Conservation (phyloP, 1,140 invertebrate genomes). For the Heliothis subflexa region DNA sequence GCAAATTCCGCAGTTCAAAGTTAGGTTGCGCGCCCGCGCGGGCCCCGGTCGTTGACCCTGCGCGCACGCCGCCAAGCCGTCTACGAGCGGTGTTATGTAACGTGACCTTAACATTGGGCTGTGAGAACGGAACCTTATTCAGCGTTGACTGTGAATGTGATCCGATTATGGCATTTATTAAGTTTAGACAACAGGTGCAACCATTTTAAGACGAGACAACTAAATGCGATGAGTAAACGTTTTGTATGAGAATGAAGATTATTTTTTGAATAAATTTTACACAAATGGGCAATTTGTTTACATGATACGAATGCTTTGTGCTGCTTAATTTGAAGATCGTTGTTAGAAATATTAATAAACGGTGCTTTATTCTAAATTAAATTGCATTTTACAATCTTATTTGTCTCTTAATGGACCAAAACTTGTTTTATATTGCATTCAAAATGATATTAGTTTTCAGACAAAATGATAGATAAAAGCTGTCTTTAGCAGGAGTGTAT, state of each 20-base stretch:
- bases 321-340: neutral
- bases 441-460: neutral
- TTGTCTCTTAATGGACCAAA: neutral
- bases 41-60: slow-evolving; percentile 79
- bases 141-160: slow-evolving; percentile 44
- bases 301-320: neutral
- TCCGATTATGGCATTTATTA: slow-evolving; percentile 23
- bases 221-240: slow-evolving; percentile 12
- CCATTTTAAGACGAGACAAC: neutral
- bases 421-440: neutral
- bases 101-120: slow-evolving; percentile 79
- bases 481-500: too few species aligned
- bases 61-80: slow-evolving; percentile 81
- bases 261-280: neutral
- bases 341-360: neutral
- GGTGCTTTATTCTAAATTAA: neutral
- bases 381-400: neutral
- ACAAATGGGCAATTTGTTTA: slow-evolving; percentile 16
- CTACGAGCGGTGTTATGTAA: slow-evolving; percentile 78
- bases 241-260: neutral
- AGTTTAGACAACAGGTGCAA: slow-evolving; percentile 12
- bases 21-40: slow-evolving; percentile 70
- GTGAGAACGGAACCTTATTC: slow-evolving; percentile 60
- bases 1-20: slow-evolving; percentile 68
- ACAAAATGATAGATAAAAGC: neutral